Evolutionary conservation across 2,113 vertebrate species (phyloP), one percentile per base, ranked within the genome.

Genomic region (Vimba vimba): DNA sequence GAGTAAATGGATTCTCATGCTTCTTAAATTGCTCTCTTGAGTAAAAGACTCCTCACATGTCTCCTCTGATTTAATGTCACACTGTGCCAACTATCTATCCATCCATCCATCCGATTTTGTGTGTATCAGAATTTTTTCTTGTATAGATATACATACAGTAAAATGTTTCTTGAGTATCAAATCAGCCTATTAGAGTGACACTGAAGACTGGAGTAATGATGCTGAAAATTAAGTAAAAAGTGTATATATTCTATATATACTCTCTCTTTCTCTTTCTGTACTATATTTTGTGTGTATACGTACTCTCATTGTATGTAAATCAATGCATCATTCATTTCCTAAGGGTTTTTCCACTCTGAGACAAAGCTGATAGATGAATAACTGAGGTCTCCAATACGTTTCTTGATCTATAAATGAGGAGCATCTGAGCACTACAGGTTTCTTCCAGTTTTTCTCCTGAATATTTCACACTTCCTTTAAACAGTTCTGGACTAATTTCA

Each of bases 1-100:
- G 75, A 77, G 75, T 27, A 77, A 77, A 77, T 77, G 47, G 75
- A 77, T 50, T 77, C 50, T 55, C 52, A 27, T 52, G 50, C 27
- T 77, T 27, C 75, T 33, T 55, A 77, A 77, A 77, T 77, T 77
- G 75, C 27, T 77, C 75, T 77, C 75, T 77, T 55, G 75, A 55
- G 75, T 19, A 77, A 27, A 77, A 52, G 47, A 33, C 27, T 55
- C n/a, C 47, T 33, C 17, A 52, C 27, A 21, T 17, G 39, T 75
- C 39, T 76, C 45, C 13, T 76, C 15, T 27, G n/a, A 50, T 52
- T 76, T 13, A 76, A 19, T 50, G 73, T 50, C 73, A 19, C n/a
- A 15, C 73, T 25, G n/a, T 8, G 7, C 73, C 5, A 13, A 5
- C 19, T 23, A 23, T 57, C 55, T 8, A 6, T 52, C 50, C 5